phyloP scores from a whole-genome alignment of 64 coral and sea anemone genomes.

The Montipora capricornis region DNA sequence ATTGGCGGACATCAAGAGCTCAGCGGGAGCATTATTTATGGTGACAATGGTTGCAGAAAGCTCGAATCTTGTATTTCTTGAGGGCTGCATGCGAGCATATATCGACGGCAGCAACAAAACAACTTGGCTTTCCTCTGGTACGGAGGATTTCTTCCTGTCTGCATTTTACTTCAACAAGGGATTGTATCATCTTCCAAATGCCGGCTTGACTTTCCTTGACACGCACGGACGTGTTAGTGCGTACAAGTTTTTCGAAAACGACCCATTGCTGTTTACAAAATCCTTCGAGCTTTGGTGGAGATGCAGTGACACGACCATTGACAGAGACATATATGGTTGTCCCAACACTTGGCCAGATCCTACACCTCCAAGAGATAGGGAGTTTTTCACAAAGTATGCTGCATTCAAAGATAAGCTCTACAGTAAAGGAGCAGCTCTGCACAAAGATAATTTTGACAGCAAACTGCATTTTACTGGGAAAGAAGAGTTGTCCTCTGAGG shows the following conservation, averaged over 20 bases:
- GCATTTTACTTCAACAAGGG: conserved; percentile 60
- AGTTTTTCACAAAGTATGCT: neutral
- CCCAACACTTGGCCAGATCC: conserved; percentile 12
- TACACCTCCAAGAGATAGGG: neutral
- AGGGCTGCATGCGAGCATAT: conserved; percentile 49
- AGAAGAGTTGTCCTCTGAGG: neutral
- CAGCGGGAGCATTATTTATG: conserved; percentile 50
- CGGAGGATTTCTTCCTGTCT: conserved; percentile 74
- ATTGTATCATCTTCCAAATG: conserved; percentile 8
- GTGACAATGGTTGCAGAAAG: conserved; percentile 42
- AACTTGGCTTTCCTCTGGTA: conserved; percentile 72
- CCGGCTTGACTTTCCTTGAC: neutral
- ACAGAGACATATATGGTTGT: conserved; percentile 2
- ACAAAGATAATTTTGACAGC: neutral
- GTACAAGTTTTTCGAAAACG: too few species aligned
- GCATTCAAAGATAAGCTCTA: neutral
- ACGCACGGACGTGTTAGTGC: too few species aligned
- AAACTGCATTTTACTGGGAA: neutral
- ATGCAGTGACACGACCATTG: conserved; percentile 1
- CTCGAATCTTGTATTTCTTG: conserved; percentile 18
- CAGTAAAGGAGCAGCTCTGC: neutral
- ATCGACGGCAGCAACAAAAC: conserved; percentile 51
- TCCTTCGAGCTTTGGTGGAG: conserved; percentile 48
- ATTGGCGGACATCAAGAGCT: conserved; percentile 4
- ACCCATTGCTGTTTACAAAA: too few species aligned